Evolutionary conservation across 2,888 invertebrate species (phyloP), one percentile per base, ranked within the genome.

Genomic region (Athripsodes cinereus): DNA sequence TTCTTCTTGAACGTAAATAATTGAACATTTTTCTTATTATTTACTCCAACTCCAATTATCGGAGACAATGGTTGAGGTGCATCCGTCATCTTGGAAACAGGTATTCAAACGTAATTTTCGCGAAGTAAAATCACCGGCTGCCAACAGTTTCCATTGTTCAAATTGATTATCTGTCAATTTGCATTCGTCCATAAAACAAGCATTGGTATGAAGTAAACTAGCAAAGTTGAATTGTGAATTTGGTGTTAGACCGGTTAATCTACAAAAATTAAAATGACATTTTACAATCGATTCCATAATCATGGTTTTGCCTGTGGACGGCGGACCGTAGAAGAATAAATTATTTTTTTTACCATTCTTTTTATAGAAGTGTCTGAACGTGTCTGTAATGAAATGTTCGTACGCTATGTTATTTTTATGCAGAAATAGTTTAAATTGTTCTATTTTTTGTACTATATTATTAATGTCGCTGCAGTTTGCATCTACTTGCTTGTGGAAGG

Each of bases 81-180:
- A 5, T 40, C 16, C 40, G 40, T 40, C n/a, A n/a, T 16, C 13
- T 40, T 40, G n/a, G n/a, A n/a, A n/a, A n/a, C n/a, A n/a, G n/a
- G 11, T 59, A 48, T 40, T 57, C 60, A 21, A 61, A 61, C 52
- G 61, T 63, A 1, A 63, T 59, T 22, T 63, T 61, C 2, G 20
- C 13, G 11, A 3, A 22, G 31, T 52, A n/a, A 34, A 18, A 2
- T 20, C 26, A 8, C 67, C 53, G 0, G 62, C 59, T 0, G 67
- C 67, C 1, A 69, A 16, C 8, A 68, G 5, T 59, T 69, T 69
- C 67, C 67, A 70, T 22, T 69, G 61, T 52, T 63, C 62, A 18
- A 64, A 62, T 44, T 64, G 62, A 16, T 64, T 64, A 1, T 61
- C 54, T 2, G 61, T 54, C 8, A 61, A 13, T 48, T 61, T 61